Percentiles rank a stretch among this genome's conserved stretches.
Evolutionary conservation across 2,797 vertebrate species (phyloP).

Genomic region (Sebastes oblongus): DNA sequence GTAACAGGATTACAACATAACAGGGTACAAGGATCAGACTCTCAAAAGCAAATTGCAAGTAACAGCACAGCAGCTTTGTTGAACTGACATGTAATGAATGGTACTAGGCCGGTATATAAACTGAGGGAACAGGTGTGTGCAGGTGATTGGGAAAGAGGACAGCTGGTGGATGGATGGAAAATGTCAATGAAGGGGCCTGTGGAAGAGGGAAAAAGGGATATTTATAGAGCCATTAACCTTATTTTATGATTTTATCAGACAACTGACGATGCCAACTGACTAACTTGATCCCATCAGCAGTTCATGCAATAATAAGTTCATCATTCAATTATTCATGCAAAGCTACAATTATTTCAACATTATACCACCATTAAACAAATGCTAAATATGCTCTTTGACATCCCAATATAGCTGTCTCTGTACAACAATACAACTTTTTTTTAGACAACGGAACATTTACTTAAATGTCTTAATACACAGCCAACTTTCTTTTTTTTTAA

Average conservation of each 20-base stretch:
- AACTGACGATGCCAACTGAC: neutral
- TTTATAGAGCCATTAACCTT: neutral
- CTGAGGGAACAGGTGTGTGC: neutral
- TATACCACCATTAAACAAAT: neutral
- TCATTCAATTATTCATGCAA: neutral
- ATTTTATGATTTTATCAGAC: neutral
- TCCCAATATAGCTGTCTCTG: neutral
- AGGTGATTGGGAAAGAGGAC: neutral
- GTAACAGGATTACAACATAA: neutral
- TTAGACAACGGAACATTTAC: too few species aligned
- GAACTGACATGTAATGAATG: neutral
- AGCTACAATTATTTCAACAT: neutral
- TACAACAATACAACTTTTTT: neutral
- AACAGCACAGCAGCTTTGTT: neutral
- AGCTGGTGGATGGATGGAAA: neutral
- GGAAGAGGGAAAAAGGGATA: neutral
- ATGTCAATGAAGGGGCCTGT: neutral
- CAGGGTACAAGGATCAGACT: neutral
- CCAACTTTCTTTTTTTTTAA: constrained; percentile 25
- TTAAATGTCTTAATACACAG: constrained; percentile 1
- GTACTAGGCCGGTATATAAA: neutral
- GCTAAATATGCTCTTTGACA: neutral
- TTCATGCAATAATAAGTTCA: neutral
- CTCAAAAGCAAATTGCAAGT: neutral
- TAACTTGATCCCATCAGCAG: neutral